A percentile compares a stretch with the other conserved stretches of the same genome.
phyloP scores from a whole-genome alignment of 2,113 vertebrate species.

The Gymnogyps californianus region DNA sequence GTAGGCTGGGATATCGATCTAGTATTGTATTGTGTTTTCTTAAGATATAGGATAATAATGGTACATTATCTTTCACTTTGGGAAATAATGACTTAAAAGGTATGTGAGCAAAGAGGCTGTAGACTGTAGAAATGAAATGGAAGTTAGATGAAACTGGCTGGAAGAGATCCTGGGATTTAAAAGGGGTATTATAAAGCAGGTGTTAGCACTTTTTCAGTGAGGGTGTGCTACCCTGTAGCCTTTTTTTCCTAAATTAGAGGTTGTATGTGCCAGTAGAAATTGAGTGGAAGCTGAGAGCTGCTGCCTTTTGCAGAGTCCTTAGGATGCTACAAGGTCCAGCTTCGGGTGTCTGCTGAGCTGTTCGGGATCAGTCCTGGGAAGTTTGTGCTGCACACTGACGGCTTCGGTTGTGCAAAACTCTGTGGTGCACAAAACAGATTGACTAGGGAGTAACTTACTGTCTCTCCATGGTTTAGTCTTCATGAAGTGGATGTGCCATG shows the following conservation, averaged over 20 bases:
- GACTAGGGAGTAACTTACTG: background rate
- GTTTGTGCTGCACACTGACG: background rate
- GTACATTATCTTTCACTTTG: slow-evolving; percentile 60
- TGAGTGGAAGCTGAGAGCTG: background rate
- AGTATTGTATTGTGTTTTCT: slow-evolving; percentile 47
- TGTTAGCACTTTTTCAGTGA: background rate
- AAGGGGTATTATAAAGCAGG: background rate
- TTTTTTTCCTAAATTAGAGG: background rate
- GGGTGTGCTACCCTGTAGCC: background rate
- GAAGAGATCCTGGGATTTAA: slow-evolving; percentile 12
- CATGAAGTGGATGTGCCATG: background rate
- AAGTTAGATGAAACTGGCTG: slow-evolving; percentile 1
- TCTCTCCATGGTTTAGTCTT: background rate
- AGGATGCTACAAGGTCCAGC: background rate
- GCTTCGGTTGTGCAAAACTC: fast-evolving
- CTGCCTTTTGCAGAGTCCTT: background rate
- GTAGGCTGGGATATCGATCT: slow-evolving; percentile 63
- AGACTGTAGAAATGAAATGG: slow-evolving; percentile 25
- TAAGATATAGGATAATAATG: slow-evolving; percentile 57
- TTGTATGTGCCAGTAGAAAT: background rate
- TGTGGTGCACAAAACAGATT: background rate
- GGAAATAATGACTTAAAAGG: slow-evolving; percentile 67
- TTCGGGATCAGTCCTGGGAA: background rate
- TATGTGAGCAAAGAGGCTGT: background rate
- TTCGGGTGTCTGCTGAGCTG: background rate